Conservation (phyloP, 2,888 invertebrate genomes). For the Synergus umbraculus region DNA sequence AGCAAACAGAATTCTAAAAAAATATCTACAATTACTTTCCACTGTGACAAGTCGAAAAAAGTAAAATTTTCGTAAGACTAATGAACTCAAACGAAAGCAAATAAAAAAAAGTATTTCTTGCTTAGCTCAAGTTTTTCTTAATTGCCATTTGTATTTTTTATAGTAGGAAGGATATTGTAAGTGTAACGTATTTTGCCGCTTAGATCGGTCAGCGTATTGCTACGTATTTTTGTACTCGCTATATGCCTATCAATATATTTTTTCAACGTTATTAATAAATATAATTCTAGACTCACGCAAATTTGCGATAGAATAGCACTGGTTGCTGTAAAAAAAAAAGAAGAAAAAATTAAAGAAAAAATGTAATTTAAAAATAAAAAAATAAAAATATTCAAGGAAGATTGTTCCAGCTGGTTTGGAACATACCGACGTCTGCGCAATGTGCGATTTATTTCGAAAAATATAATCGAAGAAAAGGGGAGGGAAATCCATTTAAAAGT, state of each 20-base stretch:
- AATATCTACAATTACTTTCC: background rate
- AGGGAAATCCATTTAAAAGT: background rate
- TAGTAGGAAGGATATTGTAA: constrained; percentile 1
- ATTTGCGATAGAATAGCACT: constrained; percentile 34
- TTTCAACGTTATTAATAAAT: constrained; percentile 44
- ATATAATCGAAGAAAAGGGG: background rate
- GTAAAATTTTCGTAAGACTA: background rate
- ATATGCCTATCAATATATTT: constrained; percentile 48
- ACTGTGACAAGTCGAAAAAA: background rate
- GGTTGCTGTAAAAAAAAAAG: constrained; percentile 39
- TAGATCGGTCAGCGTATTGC: background rate
- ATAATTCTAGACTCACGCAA: background rate
- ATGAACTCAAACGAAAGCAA: background rate
- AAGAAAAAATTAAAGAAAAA: background rate
- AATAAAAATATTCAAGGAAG: background rate
- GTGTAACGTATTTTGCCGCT: background rate
- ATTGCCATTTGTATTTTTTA: background rate
- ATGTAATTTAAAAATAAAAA: background rate
- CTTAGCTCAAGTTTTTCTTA: background rate
- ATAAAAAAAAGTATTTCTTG: background rate
- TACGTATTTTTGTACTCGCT: constrained; percentile 56
- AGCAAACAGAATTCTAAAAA: background rate
- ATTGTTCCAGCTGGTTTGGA: constrained; percentile 67
- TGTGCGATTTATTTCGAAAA: constrained; percentile 8
- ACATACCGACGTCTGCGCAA: constrained; percentile 55